Base-by-base conservation (phyloP, 2,888 invertebrate genomes). In the Vesta saturnalis region DNA sequence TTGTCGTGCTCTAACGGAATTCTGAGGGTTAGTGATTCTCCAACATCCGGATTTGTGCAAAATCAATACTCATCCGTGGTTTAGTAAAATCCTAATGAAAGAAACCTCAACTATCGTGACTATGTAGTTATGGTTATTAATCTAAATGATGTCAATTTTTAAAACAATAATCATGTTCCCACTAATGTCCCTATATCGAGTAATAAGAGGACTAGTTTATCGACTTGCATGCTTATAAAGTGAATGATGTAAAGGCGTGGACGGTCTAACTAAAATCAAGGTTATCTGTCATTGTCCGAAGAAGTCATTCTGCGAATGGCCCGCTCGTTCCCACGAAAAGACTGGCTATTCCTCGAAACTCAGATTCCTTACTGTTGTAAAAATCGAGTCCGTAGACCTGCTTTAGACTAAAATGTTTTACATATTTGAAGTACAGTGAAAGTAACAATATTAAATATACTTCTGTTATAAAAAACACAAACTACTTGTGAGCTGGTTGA, bases 251-350 rank as follows among this genome's bases (percentile, higher is more conserved):
- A 60, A n/a, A 57, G 64, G 56, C 52, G 57, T 76, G 76, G 76
- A 73, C 68, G 54, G 63, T 69, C 77, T 73, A 73, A 72, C 76
- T 77, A 79, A 75, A 77, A 77, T 78, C 81, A 81, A 81, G 81
- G 81, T 79, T 79, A 77, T 78, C 79, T 77, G 78, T 78, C 79
- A 78, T 77, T 77, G 78, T 73, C 78, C 79, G 75, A 64, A 43
- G 35, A 23, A 71, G 72, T 71, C 78, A 76, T 79, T 80, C 79
- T 74, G 77, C 79, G 80, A 78, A 80, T 74, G 64, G 61, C 66
- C 64, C 73, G 73, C 68, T 69, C 65, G 75, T 78, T 78, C 78
- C 75, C 78, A 77, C 77, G 78, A 78, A 78, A 73, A 74, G 70
- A 67, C 66, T 69, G 65, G 49, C 67, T 75, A 75, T 77, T 77